Evolutionary conservation across 2,888 invertebrate species (phyloP), one percentile per base, ranked within the genome.

Genomic region (Acleris laterana): DNA sequence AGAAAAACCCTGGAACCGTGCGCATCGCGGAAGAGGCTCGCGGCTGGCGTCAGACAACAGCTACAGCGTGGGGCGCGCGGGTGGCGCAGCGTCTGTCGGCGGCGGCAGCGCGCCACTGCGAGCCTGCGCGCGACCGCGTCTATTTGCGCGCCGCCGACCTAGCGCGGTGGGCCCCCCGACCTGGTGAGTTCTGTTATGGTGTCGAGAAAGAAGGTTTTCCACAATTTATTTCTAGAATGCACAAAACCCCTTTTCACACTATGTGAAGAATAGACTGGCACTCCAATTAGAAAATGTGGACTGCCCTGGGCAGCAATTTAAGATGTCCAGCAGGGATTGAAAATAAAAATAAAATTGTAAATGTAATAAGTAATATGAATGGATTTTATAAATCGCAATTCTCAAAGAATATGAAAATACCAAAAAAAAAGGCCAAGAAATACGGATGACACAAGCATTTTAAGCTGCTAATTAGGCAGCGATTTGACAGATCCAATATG

Each of bases 21-120:
- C 94, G 99, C 42, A 95, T 96, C 1, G 98, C 98, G 0, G 99
- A 99, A 83, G 98, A 98, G 78, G 98, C 98, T 79, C 95, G 95
- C 72, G 97, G 97, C 3, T 95, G 96, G 81, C 96, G 96, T 57
- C 97, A 96, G 81, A 95, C 96, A 72, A 96, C 96, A 4, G 96
- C 98, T 94, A 97, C 98, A 74, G 95, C 97, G 62, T 95, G 96
- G 91, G 95, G 98, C 32, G 98, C 98, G n/a, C 94, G 94, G 53
- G 95, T 78, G 92, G 95, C 76, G 94, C 78, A 78, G 6, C 76
- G 83, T 49, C 74, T 90, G 71, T 90, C 91, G 0, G 73, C 82
- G 1, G 96, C 97, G 74, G 95, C 98, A 66, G 94, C 94, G 28
- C 93, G 94, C 11, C 93, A 98, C 74, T 98, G 98, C 81, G 93